A percentile compares a stretch with the other conserved stretches of the same genome.
Evolutionary conservation across 2,797 vertebrate genomes (phyloP).

Genomic region (Muscicapa comitata): DNA sequence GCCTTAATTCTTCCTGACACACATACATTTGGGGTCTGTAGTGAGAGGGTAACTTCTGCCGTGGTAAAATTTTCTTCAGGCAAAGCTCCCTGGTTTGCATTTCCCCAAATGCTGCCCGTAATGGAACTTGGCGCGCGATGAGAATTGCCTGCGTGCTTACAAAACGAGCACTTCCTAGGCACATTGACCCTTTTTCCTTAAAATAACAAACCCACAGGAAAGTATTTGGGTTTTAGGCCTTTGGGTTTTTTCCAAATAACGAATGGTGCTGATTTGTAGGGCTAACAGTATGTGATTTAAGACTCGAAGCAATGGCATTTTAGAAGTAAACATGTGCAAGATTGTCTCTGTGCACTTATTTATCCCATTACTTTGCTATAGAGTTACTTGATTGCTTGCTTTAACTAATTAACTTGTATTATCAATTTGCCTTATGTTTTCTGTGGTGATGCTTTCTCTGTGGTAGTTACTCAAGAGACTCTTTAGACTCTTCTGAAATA

Average conservation of each 20-base stretch:
- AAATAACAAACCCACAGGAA: conserved; percentile 35
- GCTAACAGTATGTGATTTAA: neutral
- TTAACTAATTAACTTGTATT: neutral
- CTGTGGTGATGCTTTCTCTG: neutral
- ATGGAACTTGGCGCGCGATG: neutral
- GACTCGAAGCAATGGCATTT: neutral
- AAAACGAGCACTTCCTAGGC: neutral
- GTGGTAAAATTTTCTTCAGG: neutral
- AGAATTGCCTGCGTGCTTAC: neutral
- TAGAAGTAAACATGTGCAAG: neutral
- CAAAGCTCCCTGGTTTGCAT: neutral
- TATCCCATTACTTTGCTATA: neutral
- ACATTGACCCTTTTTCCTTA: neutral
- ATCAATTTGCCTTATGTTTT: neutral
- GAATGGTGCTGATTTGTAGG: neutral
- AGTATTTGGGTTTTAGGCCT: neutral
- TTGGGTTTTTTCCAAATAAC: neutral
- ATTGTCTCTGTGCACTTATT: neutral
- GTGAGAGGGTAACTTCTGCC: neutral
- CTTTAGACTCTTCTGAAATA: conserved; percentile 13
- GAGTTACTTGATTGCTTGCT: neutral
- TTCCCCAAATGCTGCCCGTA: neutral
- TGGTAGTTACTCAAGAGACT: neutral
- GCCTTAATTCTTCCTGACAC: neutral
- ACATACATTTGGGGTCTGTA: neutral